These are phyloP conservation scores for Antheraea pernyi DNA, from an alignment of 1,140 invertebrate genomes.

Conservation along the genomic window DNA sequence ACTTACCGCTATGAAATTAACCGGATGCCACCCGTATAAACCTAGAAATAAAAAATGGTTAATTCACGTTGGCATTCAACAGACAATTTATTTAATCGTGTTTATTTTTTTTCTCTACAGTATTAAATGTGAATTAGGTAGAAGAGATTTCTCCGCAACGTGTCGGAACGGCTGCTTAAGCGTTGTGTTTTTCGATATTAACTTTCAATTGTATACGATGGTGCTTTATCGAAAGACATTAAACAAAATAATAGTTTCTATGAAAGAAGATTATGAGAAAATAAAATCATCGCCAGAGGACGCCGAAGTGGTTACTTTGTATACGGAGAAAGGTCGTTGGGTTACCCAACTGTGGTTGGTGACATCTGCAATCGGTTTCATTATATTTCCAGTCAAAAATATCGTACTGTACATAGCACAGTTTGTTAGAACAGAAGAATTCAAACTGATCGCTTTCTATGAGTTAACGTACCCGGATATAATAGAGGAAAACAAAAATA, in stretches of 20 bases:
- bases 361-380: constrained; percentile 10
- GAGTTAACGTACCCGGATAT: constrained; percentile 38
- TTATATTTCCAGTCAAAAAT: constrained; percentile 31
- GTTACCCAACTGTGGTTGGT: constrained; percentile 37
- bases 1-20: constrained; percentile 29
- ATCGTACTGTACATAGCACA: constrained; percentile 31
- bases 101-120: too few relatives aligned
- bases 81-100: constrained; percentile 41
- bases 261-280: not conserved
- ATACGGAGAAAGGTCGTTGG: constrained; percentile 27
- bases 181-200: constrained; percentile 31
- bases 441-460: constrained; percentile 34
- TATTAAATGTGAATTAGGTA: too few relatives aligned
- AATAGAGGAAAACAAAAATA: constrained; percentile 39
- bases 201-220: constrained; percentile 37
- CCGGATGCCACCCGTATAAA: constrained; percentile 39
- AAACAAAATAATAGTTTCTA: constrained; percentile 33
- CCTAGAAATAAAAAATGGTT: constrained; percentile 43
- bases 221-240: constrained; percentile 18
- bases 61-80: constrained; percentile 25
- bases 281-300: constrained; percentile 20
- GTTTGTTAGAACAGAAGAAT: constrained; percentile 23
- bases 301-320: constrained; percentile 31
- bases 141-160: too few relatives aligned
- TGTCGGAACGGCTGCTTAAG: constrained; percentile 42